These are phyloP conservation scores for Argopecten irradians DNA, from an alignment of 1,140 invertebrate genomes.

Conservation along the genomic window DNA sequence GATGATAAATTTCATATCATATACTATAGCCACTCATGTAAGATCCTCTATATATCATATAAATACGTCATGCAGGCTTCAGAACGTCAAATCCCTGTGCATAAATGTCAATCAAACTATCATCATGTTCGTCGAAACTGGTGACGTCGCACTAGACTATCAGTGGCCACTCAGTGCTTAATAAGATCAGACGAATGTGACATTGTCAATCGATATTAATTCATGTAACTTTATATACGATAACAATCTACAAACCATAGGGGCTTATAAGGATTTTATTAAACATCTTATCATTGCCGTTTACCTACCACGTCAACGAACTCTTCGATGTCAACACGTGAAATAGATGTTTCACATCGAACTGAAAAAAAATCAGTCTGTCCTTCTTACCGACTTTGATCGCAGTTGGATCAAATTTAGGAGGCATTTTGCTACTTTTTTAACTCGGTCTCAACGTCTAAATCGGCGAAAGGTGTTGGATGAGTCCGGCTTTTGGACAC, in stretches of 20 bases:
- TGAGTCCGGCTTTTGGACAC: slow-evolving; percentile 62
- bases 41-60: too few relatives aligned
- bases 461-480: slow-evolving; percentile 58
- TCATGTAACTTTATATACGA: not conserved
- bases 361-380: not conserved
- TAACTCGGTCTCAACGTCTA: slow-evolving; percentile 40
- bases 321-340: not conserved
- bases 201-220: not conserved
- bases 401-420: slow-evolving; percentile 60
- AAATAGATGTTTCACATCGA: not conserved
- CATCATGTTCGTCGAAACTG: not conserved
- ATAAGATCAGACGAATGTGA: not conserved
- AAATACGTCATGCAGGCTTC: too few relatives aligned
- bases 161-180: too few relatives aligned
- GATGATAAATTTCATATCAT: too few relatives aligned
- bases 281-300: not conserved
- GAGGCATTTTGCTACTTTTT: slow-evolving; percentile 54
- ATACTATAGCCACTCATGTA: too few relatives aligned
- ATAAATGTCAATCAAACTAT: too few relatives aligned
- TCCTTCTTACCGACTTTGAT: slow-evolving; percentile 55
- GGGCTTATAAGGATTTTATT: not conserved
- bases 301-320: not conserved
- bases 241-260: not conserved
- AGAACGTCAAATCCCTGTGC: too few relatives aligned
- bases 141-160: not conserved